Conservation (phyloP, 2,888 invertebrate genomes). For the Stenolophus ochropezus region DNA sequence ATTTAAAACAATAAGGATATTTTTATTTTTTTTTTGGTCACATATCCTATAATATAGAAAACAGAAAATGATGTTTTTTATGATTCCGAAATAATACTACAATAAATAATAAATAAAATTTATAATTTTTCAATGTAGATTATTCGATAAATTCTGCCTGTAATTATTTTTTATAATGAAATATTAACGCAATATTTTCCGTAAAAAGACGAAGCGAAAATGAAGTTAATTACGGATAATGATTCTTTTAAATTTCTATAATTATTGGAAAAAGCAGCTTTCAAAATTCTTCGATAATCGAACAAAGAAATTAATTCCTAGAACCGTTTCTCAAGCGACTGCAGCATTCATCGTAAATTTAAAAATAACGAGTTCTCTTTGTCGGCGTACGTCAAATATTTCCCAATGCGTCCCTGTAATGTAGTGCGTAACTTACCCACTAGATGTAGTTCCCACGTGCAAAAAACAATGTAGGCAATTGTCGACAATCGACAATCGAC, state of each 20-base stretch:
- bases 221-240: neutral
- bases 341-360: slow-evolving; percentile 23
- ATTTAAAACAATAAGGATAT: too few species aligned
- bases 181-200: too few species aligned
- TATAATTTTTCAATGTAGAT: too few species aligned
- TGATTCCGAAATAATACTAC: too few species aligned
- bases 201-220: too few species aligned
- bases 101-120: too few species aligned
- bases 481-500: neutral
- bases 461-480: neutral
- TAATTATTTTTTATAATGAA: too few species aligned
- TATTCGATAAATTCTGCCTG: too few species aligned
- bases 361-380: slow-evolving; percentile 24
- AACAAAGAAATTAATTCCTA: slow-evolving; percentile 27
- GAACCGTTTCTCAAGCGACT: neutral
- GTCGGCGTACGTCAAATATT: slow-evolving; percentile 33
- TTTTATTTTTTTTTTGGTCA: too few species aligned
- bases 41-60: too few species aligned
- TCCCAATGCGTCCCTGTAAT: slow-evolving; percentile 14
- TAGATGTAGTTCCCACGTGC: slow-evolving; percentile 6
- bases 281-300: slow-evolving; percentile 11
- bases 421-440: neutral
- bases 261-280: neutral
- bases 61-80: too few species aligned
- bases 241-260: neutral